Conservation (phyloP, 2,888 invertebrate genomes). For the Phalera bucephala region DNA sequence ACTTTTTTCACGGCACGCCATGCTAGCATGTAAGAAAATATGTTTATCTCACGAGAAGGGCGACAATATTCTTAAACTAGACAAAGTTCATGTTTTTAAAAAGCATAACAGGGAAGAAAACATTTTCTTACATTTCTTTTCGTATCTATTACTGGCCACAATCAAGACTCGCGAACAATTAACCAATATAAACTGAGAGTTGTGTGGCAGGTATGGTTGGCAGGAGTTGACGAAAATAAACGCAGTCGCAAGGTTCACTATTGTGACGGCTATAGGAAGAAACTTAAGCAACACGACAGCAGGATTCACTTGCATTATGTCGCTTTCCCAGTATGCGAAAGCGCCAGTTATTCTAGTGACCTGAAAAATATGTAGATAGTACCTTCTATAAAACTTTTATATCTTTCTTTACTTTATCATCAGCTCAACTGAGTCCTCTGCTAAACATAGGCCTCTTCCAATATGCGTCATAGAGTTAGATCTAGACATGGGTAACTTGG, state of each 20-base stretch:
- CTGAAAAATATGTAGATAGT: constrained; percentile 44
- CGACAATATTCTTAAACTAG: too few relatives aligned
- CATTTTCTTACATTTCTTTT: constrained; percentile 50
- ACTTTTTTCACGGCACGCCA: too few relatives aligned
- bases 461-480: too few relatives aligned
- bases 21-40: too few relatives aligned
- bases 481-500: too few relatives aligned
- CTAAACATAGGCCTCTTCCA: too few relatives aligned
- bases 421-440: too few relatives aligned
- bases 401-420: too few relatives aligned
- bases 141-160: constrained; percentile 30
- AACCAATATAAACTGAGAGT: constrained; percentile 38
- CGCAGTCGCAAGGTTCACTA: constrained; percentile 65
- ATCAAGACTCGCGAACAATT: constrained; percentile 55
- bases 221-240: constrained; percentile 61
- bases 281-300: constrained; percentile 64
- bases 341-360: constrained; percentile 64
- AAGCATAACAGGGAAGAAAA: too few relatives aligned
- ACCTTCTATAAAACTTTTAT: constrained; percentile 8
- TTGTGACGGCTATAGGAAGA: constrained; percentile 59
- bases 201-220: constrained; percentile 28
- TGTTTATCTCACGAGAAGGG: too few relatives aligned
- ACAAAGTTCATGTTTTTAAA: too few relatives aligned
- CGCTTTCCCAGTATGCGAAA: constrained; percentile 64
- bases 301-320: constrained; percentile 67